Evolutionary conservation across 1,140 invertebrate genomes (phyloP).

Genomic region (Philotrypesis tridentata): DNA sequence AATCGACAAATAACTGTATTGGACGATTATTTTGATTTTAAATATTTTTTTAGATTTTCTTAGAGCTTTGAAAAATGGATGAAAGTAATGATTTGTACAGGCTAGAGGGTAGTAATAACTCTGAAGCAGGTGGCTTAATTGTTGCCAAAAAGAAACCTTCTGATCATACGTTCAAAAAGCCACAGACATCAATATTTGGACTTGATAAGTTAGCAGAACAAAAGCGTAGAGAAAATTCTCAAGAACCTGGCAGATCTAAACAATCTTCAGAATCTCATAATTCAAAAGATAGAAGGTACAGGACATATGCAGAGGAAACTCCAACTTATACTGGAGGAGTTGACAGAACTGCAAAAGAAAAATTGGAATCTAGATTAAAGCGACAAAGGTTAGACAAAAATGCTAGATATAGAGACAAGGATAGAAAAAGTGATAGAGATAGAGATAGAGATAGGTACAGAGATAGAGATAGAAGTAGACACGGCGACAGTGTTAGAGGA

Average conservation of each 20-base stretch:
- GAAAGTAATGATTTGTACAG: slow-evolving; percentile 80
- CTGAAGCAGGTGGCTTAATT: slow-evolving; percentile 86
- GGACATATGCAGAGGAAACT: slow-evolving; percentile 87
- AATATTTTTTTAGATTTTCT: not conserved
- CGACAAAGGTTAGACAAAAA: slow-evolving; percentile 74
- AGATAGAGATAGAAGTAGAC: slow-evolving; percentile 59
- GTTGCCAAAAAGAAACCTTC: slow-evolving; percentile 83
- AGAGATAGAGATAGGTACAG: slow-evolving; percentile 63
- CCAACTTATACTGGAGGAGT: slow-evolving; percentile 95
- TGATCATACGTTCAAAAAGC: slow-evolving; percentile 83
- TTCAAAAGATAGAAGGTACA: slow-evolving; percentile 80
- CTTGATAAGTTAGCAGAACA: slow-evolving; percentile 90
- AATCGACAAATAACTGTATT: not conserved
- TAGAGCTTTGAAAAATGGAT: slow-evolving; percentile 51
- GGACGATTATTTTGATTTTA: not conserved
- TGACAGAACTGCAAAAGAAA: slow-evolving; percentile 83
- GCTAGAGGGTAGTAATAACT: slow-evolving; percentile 85
- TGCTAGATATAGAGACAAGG: slow-evolving; percentile 58
- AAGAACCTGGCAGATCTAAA: slow-evolving; percentile 53
- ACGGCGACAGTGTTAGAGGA: slow-evolving; percentile 53
- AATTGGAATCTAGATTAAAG: slow-evolving; percentile 80
- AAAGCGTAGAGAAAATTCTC: slow-evolving; percentile 77
- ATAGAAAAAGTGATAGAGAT: slow-evolving; percentile 60
- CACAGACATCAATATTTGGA: slow-evolving; percentile 86
- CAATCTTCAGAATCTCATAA: slow-evolving; percentile 61